Percentiles rank a stretch among this genome's conserved stretches.
These are phyloP conservation scores for Cryptus armator DNA, from an alignment of 2,888 invertebrate genomes.

Conservation along the genomic window DNA sequence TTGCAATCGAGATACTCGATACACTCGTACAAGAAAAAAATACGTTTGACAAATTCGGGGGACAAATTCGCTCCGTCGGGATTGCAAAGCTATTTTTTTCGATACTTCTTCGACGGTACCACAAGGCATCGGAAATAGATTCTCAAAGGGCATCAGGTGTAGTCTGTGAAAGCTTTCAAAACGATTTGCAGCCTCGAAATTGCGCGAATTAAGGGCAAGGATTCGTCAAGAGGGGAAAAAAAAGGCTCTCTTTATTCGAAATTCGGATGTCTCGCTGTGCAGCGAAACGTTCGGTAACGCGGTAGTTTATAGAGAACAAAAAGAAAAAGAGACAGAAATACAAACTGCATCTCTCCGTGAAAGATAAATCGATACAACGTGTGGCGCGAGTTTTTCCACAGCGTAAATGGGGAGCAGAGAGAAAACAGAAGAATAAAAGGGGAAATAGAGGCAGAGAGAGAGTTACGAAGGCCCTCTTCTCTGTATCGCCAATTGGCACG, in stretches of 20 bases:
- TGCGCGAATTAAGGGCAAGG: conserved; percentile 52
- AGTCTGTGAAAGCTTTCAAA: conserved; percentile 15
- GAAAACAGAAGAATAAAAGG: conserved; percentile 15
- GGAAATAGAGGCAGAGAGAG: background rate
- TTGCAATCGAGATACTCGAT: background rate
- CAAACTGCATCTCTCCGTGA: conserved; percentile 19
- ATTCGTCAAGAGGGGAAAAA: conserved; percentile 37
- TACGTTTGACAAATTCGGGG: conserved; percentile 66
- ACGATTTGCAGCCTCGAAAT: conserved; percentile 54
- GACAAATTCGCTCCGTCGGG: conserved; percentile 66
- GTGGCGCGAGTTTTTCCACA: background rate
- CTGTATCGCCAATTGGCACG: conserved; percentile 67
- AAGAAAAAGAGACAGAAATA: conserved; percentile 9
- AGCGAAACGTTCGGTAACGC: background rate
- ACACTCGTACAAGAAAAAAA: background rate
- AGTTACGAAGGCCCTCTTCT: conserved; percentile 2
- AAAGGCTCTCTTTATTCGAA: conserved; percentile 3
- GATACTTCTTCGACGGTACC: conserved; percentile 42
- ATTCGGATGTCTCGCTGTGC: background rate
- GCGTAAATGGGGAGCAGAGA: background rate
- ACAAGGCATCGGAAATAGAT: conserved; percentile 32
- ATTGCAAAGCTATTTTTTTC: conserved; percentile 67
- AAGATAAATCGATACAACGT: conserved; percentile 11
- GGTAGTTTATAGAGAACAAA: background rate
- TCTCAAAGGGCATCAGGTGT: conserved; percentile 53